These are phyloP conservation scores for Odocoileus hemionus DNA, from an alignment of 2,113 vertebrate genomes.

Conservation along the genomic window DNA sequence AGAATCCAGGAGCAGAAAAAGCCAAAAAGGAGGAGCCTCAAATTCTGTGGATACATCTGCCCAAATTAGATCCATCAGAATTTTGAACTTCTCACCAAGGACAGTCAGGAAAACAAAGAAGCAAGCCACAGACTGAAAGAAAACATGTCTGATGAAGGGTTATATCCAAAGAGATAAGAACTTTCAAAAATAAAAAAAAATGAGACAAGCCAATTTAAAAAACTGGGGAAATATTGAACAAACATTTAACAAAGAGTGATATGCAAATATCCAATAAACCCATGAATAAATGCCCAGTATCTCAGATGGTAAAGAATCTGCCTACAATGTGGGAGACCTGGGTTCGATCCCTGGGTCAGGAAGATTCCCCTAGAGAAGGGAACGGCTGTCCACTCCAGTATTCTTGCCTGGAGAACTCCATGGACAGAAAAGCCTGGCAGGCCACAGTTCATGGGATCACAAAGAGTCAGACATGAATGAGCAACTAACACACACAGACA, in stretches of 20 bases:
- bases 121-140: neutral
- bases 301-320: neutral
- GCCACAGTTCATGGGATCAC: no score
- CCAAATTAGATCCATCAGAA: neutral
- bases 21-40: neutral
- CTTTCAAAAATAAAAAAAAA: neutral
- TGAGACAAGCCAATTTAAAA: neutral
- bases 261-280: neutral
- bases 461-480: no score
- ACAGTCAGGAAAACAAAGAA: neutral
- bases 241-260: neutral
- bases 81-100: neutral
- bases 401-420: no score
- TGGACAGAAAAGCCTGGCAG: no score
- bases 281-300: neutral
- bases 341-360: no score
- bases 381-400: no score
- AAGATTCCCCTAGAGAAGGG: no score
- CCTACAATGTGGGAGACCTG: no score
- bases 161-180: neutral
- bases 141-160: neutral
- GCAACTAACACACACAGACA: no score
- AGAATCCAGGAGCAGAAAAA: neutral
- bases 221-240: neutral
- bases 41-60: neutral